phyloP scores from a whole-genome alignment of 2,113 vertebrate species.

The Sprattus sprattus region DNA sequence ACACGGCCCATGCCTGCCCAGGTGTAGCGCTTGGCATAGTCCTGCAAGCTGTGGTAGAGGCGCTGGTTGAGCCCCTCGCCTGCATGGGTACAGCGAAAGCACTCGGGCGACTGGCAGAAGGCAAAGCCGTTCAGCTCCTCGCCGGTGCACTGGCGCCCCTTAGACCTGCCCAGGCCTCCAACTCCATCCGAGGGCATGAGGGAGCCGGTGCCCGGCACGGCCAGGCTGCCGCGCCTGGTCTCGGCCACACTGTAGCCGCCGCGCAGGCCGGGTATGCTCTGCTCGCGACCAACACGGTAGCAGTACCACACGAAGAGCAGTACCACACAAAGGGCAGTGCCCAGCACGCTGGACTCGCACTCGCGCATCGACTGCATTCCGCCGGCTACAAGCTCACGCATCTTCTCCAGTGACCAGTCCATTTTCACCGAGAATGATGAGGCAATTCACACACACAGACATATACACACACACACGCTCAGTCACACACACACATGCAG shows the following conservation, averaged over 20 bases:
- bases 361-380: slow-evolving; percentile 91
- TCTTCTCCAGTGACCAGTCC: slow-evolving; percentile 86
- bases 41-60: slow-evolving; percentile 95
- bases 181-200: slow-evolving; percentile 58
- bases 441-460: slow-evolving; percentile 10
- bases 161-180: slow-evolving; percentile 55
- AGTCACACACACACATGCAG: not conserved
- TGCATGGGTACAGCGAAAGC: slow-evolving; percentile 81
- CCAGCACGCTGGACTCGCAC: slow-evolving; percentile 81
- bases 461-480: not conserved
- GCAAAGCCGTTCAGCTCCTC: slow-evolving; percentile 86
- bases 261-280: slow-evolving; percentile 72
- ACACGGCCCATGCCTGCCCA: slow-evolving; percentile 98
- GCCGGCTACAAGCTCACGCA: slow-evolving; percentile 84
- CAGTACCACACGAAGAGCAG: slow-evolving; percentile 96
- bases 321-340: slow-evolving; percentile 80
- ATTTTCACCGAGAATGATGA: slow-evolving; percentile 46
- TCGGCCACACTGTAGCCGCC: slow-evolving; percentile 59
- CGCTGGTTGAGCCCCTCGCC: slow-evolving; percentile 90
- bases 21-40: slow-evolving; percentile 97
- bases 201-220: slow-evolving; percentile 37
- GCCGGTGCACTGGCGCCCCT: slow-evolving; percentile 55
- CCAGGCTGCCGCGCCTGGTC: slow-evolving; percentile 54
- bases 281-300: slow-evolving; percentile 93
- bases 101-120: slow-evolving; percentile 88